Evolutionary conservation across 2,113 vertebrate genomes (phyloP), one percentile per base, ranked within the genome.

Genomic region (Myotis davidii): DNA sequence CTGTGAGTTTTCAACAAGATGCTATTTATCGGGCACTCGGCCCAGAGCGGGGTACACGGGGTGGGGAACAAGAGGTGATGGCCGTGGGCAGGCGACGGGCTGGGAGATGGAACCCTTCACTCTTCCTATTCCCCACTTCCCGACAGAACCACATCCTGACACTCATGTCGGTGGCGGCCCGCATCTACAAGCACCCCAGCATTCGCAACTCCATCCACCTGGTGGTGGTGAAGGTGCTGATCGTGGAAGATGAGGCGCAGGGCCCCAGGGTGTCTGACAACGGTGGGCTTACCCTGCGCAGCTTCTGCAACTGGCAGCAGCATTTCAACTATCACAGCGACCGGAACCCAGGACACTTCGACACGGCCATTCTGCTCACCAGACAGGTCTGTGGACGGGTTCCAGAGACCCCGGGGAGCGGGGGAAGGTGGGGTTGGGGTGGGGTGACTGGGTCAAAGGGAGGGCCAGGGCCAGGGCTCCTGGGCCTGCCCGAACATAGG

Each of bases 291-390:
- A 98, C 99, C 0, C 98, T 99, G n/a, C 98, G 99, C 17, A 99
- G 99, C 98, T 99, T 99, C 98, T 99, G 99, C 97, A 98, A 93
- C 94, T 99, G 99, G 99, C 99, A 99, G 96, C 99, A 99, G 81
- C 97, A n/a, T 17, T 99, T 99, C 98, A 99, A 99, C 97, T 99
- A 99, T 0, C 96, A 97, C 0, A 99, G 99, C 0, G 99, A 99
- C 96, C 98, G 99, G 52, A 98, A 99, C 90, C 98, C 99, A 0
- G 99, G 99, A 96, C 99, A 99, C 97, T 99, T 99, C 0, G 99
- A 99, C 98, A 99, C 99, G 0, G 99, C 99, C 69, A 98, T 99
- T 94, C 98, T 99, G 65, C 99, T 99, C 98, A 99, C 99, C 21
- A 98, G 99, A 98, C 98, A 99, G 99, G 99, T 99, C 96, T 94